phyloP scores from a whole-genome alignment of 2,888 invertebrate species.

The Lycocerus yunnanus region DNA sequence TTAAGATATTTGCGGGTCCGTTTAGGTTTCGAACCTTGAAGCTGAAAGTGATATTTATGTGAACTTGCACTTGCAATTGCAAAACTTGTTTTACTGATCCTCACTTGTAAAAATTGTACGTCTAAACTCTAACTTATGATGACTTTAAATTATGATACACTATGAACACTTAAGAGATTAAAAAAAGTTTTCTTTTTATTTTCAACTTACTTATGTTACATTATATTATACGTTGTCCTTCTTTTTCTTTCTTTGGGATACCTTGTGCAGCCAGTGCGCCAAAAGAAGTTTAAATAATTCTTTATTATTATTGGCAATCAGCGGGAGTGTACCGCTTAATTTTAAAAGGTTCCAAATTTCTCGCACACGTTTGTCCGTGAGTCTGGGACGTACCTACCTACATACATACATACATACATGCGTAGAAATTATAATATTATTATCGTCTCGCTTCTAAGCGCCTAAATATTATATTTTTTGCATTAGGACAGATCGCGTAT shows the following conservation, averaged over 20 bases:
- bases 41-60: constrained; percentile 36
- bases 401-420: too few species aligned
- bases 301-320: neutral
- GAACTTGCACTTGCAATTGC: constrained; percentile 30
- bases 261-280: neutral
- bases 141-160: neutral
- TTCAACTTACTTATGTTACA: neutral
- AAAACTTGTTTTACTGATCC: constrained; percentile 23
- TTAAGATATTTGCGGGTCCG: constrained; percentile 31
- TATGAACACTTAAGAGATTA: neutral
- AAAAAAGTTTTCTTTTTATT: neutral
- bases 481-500: neutral
- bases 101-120: constrained; percentile 8
- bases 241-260: neutral
- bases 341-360: neutral
- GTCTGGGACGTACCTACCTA: too few species aligned
- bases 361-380: neutral
- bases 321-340: neutral
- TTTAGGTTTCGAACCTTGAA: constrained; percentile 19
- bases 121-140: neutral
- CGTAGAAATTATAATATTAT: neutral
- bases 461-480: neutral
- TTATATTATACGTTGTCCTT: neutral
- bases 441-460: too few species aligned
- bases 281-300: neutral